These are phyloP conservation scores for Nannoperca australis DNA, from an alignment of 2,797 vertebrate species.

Conservation along the genomic window DNA sequence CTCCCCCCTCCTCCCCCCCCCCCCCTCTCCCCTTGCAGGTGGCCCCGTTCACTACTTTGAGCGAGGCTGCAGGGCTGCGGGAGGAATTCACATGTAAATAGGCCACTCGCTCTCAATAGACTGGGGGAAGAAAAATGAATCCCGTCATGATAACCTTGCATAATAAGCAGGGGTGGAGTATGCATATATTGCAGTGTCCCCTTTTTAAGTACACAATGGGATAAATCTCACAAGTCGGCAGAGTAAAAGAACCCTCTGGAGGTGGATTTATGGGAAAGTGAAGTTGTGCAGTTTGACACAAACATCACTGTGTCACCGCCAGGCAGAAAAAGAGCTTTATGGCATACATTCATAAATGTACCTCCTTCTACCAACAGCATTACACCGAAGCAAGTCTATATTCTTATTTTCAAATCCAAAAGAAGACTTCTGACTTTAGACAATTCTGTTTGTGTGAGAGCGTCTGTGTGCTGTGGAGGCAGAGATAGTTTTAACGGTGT, in stretches of 20 bases:
- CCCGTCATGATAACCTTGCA: slow-evolving; percentile 77
- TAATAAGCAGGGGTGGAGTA: slow-evolving; percentile 60
- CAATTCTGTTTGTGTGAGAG: neutral
- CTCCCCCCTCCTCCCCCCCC: slow-evolving; percentile 13
- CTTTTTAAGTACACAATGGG: slow-evolving; percentile 59
- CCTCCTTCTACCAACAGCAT: neutral
- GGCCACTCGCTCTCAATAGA: slow-evolving; percentile 74
- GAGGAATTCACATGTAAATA: slow-evolving; percentile 88
- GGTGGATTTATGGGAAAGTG: slow-evolving; percentile 48
- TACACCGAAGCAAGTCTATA: neutral
- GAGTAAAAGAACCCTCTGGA: slow-evolving; percentile 44
- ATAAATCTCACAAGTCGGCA: slow-evolving; percentile 63
- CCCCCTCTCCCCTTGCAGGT: slow-evolving; percentile 73
- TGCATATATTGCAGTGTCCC: slow-evolving; percentile 55
- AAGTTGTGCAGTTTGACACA: slow-evolving; percentile 37
- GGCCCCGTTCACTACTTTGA: slow-evolving; percentile 74
- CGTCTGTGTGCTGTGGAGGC: neutral
- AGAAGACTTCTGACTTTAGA: neutral
- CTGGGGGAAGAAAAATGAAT: slow-evolving; percentile 75
- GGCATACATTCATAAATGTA: slow-evolving; percentile 1
- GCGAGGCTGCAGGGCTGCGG: slow-evolving; percentile 64
- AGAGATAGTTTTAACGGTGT: neutral
- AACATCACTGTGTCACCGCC: slow-evolving; percentile 31
- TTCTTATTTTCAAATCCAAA: neutral
- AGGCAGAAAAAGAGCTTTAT: slow-evolving; percentile 4